Conservation (phyloP, 2,797 vertebrate genomes). For the Hirundo rustica region DNA sequence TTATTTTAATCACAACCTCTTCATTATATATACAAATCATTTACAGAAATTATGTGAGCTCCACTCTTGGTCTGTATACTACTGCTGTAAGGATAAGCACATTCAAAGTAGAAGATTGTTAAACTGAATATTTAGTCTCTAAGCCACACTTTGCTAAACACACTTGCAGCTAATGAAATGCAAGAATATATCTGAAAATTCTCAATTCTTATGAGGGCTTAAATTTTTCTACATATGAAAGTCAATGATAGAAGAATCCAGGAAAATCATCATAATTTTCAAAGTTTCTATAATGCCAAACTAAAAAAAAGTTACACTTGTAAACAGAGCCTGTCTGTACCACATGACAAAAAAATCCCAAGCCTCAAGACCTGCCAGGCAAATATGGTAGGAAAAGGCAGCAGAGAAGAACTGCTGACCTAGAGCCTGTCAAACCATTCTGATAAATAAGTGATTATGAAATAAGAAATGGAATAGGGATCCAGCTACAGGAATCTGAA, state of each 20-base stretch:
- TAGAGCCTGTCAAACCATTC: background rate
- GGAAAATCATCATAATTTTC: background rate
- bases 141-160: background rate
- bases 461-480: background rate
- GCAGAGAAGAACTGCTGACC: background rate
- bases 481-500: background rate
- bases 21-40: background rate
- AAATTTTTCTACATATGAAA: background rate
- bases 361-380: background rate
- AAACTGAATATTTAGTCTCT: background rate
- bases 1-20: background rate
- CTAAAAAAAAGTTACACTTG: background rate
- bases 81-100: background rate
- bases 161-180: background rate
- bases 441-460: background rate
- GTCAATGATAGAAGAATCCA: background rate
- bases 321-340: background rate
- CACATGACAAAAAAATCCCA: background rate
- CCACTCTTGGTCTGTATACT: background rate
- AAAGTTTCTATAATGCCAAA: background rate
- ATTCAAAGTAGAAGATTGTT: background rate
- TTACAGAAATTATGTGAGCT: background rate
- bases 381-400: background rate
- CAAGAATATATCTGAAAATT: background rate
- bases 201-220: background rate